Base-by-base conservation (phyloP, 2,888 invertebrate genomes). In the Cenopis cana region DNA sequence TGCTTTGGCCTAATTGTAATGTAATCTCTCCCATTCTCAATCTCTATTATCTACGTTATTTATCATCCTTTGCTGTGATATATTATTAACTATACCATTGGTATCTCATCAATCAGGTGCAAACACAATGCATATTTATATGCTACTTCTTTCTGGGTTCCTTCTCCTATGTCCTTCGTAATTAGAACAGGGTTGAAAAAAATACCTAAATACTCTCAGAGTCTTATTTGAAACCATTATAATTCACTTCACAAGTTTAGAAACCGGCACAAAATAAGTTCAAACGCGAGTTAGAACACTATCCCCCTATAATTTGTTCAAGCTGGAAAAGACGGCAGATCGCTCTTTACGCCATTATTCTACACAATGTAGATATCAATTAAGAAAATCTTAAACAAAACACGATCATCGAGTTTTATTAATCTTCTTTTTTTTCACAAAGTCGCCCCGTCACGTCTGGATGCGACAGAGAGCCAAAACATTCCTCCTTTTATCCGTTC, bases 401-500 rank as follows among this genome's bases (percentile, higher is more conserved):
- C 52, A 64, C 64, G 54, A 38, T 54, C 52, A 24, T 20, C n/a
- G 14, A 18, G 36, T 54, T 52, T 62, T 54, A 54, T 52, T 54
- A 60, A 68, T 54, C 46, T 55, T 36, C 20, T 49, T 29, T 46
- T n/a, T 33, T 64, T 54, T 52, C 57, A 57, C 59, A 65, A 64
- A 57, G 60, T 18, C 17, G 57, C 18, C 62, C 56, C 46, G 24
- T 33, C 70, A 46, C 46, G 54, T 60, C 64, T 65, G 20, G 46
- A 49, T 56, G 50, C 61, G 69, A 66, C 67, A 67, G 54, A 72
- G 60, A 65, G 54, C 64, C 24, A 50, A 41, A 54, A 65, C 65
- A 70, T 70, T 70, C 70, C 70, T 57, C 46, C 52, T 24, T 49
- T 24, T 20, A 46, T 66, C 18, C 55, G 82, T 81, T 89, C 89